Evolutionary conservation across 2,113 vertebrate species (phyloP), one percentile per base, ranked within the genome.

Genomic region (Orcinus orca): DNA sequence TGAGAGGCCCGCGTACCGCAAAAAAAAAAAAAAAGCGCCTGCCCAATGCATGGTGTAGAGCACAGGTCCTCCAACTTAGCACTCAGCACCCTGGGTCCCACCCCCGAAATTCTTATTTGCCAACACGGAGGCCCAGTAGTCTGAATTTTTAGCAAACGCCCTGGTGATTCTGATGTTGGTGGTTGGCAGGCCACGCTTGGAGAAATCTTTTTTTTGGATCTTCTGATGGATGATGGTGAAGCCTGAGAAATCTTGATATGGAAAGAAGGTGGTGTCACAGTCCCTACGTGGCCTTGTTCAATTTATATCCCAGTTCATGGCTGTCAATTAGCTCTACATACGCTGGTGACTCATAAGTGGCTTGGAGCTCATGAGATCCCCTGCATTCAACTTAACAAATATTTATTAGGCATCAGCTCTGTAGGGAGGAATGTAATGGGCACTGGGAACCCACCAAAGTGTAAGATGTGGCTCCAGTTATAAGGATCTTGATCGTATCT

Each of bases 301-400:
- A 20, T 95, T 94, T 94, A 50, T 95, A 93, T 60, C 17, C 38
- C 14, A 14, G 2, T n/a, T 53, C 17, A 25, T 70, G 77, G 60
- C 63, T 96, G 87, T 50, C 82, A 95, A 93, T 96, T 97, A 93
- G 41, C 50, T 85, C 7, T 50, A 44, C 38, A 67, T 70, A 95
- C 8, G 74, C n/a, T 80, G 47, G 58, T 92, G 85, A 91, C 73
- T 95, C 94, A 94, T 58, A 79, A 18, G 65, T 76, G 77, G 50
- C 77, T 97, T 82, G 77, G 70, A 88, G 80, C 73, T 97, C 86
- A 68, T 95, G 80, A 97, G 93, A 93, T 96, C 14, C 38, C 23
- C 31, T n/a, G 23, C 38, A 70, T 74, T 95, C 77, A 95, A 93
- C 50, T 93, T 38, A 91, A 65, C 58, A 93, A 84, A 80, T 71